Conservation (phyloP, 2,797 vertebrate genomes). For the Esox lucius region DNA sequence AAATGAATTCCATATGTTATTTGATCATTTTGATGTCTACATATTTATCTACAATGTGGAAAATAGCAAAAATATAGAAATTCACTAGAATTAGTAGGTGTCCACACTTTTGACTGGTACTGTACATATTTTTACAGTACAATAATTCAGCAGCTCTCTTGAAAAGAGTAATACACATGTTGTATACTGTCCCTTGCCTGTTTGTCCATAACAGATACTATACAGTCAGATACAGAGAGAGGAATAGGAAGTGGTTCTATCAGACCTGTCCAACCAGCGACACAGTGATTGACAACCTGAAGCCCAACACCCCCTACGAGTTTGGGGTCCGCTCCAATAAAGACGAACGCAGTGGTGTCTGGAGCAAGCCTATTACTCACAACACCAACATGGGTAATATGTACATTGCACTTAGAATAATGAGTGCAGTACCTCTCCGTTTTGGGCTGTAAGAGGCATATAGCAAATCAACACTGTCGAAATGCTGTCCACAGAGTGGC, state of each 20-base stretch:
- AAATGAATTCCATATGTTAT: too few species aligned
- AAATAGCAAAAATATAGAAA: too few species aligned
- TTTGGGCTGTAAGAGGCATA: background rate
- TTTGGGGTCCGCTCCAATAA: slow-evolving; percentile 87
- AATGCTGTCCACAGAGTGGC: background rate
- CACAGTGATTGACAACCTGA: slow-evolving; percentile 90
- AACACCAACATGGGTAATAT: slow-evolving; percentile 74
- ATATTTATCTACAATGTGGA: too few species aligned
- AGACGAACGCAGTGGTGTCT: slow-evolving; percentile 79
- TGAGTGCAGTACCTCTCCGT: background rate
- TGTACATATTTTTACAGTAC: too few species aligned
- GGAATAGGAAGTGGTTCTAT: slow-evolving; percentile 92
- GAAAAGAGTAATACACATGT: background rate
- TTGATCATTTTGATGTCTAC: too few species aligned
- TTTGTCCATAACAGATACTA: slow-evolving; percentile 77
- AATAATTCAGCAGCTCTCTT: too few species aligned
- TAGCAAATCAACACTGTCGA: background rate
- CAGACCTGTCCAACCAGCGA: slow-evolving; percentile 92
- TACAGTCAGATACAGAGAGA: slow-evolving; percentile 91
- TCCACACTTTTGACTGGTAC: too few species aligned
- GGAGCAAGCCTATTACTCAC: slow-evolving; percentile 87
- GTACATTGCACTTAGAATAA: slow-evolving; percentile 66
- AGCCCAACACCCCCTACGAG: slow-evolving; percentile 89
- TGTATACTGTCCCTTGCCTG: background rate
- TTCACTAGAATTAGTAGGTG: too few species aligned